Evolutionary conservation across 2,888 invertebrate species (phyloP).

Genomic region (Xestia rhomboidea): DNA sequence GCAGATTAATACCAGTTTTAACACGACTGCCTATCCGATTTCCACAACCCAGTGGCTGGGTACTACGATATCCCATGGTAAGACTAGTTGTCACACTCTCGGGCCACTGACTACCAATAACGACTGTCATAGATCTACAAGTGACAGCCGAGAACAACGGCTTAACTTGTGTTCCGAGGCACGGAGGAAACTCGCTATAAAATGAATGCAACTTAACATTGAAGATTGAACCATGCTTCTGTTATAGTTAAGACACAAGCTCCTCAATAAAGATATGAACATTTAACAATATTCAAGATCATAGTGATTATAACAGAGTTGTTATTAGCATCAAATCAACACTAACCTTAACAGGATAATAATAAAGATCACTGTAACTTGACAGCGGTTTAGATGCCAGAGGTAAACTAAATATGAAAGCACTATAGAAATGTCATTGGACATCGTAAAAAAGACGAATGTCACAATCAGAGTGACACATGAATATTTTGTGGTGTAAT

Average conservation of each 20-base stretch:
- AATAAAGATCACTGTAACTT: neutral
- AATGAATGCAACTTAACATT: neutral
- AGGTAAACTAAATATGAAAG: neutral
- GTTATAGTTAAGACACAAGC: neutral
- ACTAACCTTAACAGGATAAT: neutral
- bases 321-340: neutral
- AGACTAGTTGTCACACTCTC: neutral
- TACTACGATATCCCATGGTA: no score
- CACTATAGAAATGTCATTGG: conserved; percentile 47
- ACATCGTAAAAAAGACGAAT: conserved; percentile 79
- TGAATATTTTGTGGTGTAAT: conserved; percentile 66
- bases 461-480: conserved; percentile 77
- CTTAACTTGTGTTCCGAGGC: neutral
- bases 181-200: neutral
- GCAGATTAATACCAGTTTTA: neutral
- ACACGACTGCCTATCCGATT: neutral
- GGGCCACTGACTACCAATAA: neutral
- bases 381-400: neutral
- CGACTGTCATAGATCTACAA: neutral
- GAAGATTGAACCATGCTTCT: neutral
- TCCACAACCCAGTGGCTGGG: neutral
- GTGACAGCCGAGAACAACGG: neutral
- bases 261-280: neutral
- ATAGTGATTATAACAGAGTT: neutral
- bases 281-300: neutral